Evolutionary conservation across 1,140 invertebrate genomes (phyloP), one percentile per base, ranked within the genome.

Genomic region (Oedothorax gibbosus): DNA sequence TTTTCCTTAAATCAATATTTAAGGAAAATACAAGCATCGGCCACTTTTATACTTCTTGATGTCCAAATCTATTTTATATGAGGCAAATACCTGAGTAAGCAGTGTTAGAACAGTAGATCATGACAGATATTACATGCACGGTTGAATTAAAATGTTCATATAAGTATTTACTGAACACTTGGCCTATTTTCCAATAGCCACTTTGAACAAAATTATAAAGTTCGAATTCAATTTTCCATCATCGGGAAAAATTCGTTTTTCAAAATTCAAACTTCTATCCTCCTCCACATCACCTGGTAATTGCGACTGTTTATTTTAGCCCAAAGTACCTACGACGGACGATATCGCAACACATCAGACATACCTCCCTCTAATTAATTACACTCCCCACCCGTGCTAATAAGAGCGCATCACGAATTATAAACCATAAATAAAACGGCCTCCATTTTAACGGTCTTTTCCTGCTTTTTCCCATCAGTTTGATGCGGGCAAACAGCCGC

Each of bases 341-440:
- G 68, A 5, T 51, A n/a, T 71, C 49, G 35, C 15, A 51, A 71
- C 68, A 51, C 53, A 18, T 71, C 68, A 51, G 68, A 51, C 68
- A 71, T 15, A 51, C 50, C 49, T 49, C 57, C 7, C 68, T n/a
- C 68, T 71, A 71, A 71, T 71, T 71, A 71, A 71, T 71, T 71
- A 71, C 20, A 50, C 49, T 14, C 7, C 8, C 21, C 18, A 35
- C 18, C 18, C 11, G 66, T 12, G 68, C 35, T 35, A 35, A 35
- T 35, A 35, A 35, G 35, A 35, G 35, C 35, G 35, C 35, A 35
- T 35, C 35, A 35, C 21, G 68, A 71, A 71, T 71, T 51, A 71
- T 51, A 35, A 71, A n/a, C 49, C 75, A 66, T 79, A 79, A 79
- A 79, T 79, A 79, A 79, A 71, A 53, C 49, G 35, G 75, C 20